phyloP scores from a whole-genome alignment of 2,113 vertebrate species.

The Monarcha castaneiventris region DNA sequence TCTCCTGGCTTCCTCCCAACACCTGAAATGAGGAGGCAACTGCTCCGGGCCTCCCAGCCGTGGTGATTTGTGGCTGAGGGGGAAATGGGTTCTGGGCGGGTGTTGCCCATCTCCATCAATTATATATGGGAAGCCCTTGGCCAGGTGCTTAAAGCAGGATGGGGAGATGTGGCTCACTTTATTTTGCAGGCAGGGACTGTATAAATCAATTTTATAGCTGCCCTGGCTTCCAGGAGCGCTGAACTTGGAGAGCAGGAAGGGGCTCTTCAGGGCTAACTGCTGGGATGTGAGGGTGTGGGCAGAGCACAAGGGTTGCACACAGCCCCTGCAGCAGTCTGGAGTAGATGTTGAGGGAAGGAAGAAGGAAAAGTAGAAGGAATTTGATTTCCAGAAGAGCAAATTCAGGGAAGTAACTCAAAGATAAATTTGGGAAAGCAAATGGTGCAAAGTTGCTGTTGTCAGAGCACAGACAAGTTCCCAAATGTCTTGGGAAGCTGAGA shows the following conservation, averaged over 20 bases:
- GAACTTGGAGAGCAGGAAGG: background rate
- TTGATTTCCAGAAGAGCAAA: background rate
- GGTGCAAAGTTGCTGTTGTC: background rate
- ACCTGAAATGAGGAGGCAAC: background rate
- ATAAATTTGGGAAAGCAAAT: background rate
- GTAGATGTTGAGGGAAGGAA: background rate
- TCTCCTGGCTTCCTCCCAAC: background rate
- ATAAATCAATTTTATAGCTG: background rate
- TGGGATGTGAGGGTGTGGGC: background rate
- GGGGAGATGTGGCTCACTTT: fast-evolving
- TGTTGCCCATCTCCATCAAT: background rate
- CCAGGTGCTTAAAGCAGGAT: background rate
- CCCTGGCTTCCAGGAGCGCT: background rate
- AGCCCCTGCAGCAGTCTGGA: background rate
- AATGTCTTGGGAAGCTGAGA: background rate
- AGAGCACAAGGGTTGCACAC: background rate
- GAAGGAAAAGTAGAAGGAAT: background rate
- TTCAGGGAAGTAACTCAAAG: background rate
- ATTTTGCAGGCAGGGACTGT: background rate
- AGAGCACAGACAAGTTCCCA: background rate
- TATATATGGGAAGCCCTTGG: background rate
- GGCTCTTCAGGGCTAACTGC: background rate
- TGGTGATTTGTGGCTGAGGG: background rate
- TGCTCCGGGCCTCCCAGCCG: background rate
- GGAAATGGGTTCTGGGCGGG: background rate